These are phyloP conservation scores for zebrafish (Danio rerio) DNA, from an alignment of 2,113 vertebrate species.

Conservation along the genomic window DNA sequence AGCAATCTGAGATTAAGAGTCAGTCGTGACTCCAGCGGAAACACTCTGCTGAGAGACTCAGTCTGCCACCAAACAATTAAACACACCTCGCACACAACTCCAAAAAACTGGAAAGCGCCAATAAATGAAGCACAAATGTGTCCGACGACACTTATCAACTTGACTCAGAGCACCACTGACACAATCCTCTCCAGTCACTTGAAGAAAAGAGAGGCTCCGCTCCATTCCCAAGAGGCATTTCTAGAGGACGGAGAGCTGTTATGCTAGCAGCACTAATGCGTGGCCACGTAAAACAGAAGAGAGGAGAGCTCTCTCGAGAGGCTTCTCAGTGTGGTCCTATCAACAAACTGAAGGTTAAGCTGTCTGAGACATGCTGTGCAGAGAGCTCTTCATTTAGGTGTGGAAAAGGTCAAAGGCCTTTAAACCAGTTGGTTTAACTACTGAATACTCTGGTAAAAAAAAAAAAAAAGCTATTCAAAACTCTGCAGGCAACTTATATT, in stretches of 20 bases:
- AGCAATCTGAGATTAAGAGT: not conserved
- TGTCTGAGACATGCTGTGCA: slow-evolving; percentile 28
- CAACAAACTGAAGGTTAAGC: slow-evolving; percentile 40
- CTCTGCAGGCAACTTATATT: too few species aligned
- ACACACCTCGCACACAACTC: not conserved
- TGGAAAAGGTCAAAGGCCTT: slow-evolving; percentile 30
- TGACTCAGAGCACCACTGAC: slow-evolving; percentile 12
- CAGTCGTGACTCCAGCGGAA: not conserved
- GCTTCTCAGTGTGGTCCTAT: slow-evolving; percentile 29
- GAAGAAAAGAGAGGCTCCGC: slow-evolving; percentile 20
- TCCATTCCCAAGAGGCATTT: slow-evolving; percentile 3
- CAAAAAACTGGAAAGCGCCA: not conserved
- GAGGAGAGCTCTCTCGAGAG: slow-evolving; percentile 20
- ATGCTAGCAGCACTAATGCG: slow-evolving; percentile 23
- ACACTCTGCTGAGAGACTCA: not conserved
- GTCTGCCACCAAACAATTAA: not conserved
- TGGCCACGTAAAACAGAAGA: slow-evolving; percentile 17
- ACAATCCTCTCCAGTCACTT: slow-evolving; percentile 12
- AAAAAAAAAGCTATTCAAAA: too few species aligned
- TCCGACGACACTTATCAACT: not conserved
- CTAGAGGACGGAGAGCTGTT: slow-evolving; percentile 15
- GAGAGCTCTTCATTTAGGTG: slow-evolving; percentile 46
- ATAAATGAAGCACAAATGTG: not conserved
- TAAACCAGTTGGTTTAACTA: not conserved
- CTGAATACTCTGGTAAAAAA: not conserved